Conservation (phyloP, 2,113 vertebrate species). For the Sturnus vulgaris region DNA sequence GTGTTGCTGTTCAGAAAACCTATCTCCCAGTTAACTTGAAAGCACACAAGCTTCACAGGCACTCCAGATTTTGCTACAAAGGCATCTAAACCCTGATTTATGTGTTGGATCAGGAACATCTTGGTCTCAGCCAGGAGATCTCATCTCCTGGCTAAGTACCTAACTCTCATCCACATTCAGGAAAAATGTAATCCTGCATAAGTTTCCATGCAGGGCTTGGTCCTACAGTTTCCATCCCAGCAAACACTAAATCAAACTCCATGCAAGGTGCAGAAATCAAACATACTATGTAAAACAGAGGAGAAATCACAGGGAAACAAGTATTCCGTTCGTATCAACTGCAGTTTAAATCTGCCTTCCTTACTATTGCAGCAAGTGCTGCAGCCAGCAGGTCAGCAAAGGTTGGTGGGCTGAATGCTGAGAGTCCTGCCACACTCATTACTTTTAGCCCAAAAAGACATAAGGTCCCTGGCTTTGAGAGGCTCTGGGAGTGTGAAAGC, state of each 20-base stretch:
- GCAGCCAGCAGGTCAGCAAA: not conserved
- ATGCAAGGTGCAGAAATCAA: not conserved
- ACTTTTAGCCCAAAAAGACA: not conserved
- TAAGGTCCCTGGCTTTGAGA: not conserved
- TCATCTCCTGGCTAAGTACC: not conserved
- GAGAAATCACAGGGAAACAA: not conserved
- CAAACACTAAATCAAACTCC: not conserved
- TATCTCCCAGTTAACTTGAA: not conserved
- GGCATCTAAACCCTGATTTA: not conserved
- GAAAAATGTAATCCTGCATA: not conserved
- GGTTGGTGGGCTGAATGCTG: rapidly evolving
- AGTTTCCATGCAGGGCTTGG: not conserved
- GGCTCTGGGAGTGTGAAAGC: not conserved
- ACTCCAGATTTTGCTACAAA: not conserved
- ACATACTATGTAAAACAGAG: not conserved
- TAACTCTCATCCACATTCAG: not conserved
- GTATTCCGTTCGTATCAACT: not conserved
- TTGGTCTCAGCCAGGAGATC: not conserved
- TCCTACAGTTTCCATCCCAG: not conserved
- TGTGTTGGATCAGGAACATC: not conserved
- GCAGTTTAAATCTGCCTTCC: not conserved
- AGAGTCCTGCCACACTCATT: not conserved
- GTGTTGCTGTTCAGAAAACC: not conserved
- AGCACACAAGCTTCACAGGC: not conserved
- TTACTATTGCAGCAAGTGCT: not conserved